A percentile compares a stretch with the other conserved stretches of the same genome.
These are phyloP conservation scores for Aldabrachelys gigantea DNA, from an alignment of 2,113 vertebrate genomes.

Conservation along the genomic window DNA sequence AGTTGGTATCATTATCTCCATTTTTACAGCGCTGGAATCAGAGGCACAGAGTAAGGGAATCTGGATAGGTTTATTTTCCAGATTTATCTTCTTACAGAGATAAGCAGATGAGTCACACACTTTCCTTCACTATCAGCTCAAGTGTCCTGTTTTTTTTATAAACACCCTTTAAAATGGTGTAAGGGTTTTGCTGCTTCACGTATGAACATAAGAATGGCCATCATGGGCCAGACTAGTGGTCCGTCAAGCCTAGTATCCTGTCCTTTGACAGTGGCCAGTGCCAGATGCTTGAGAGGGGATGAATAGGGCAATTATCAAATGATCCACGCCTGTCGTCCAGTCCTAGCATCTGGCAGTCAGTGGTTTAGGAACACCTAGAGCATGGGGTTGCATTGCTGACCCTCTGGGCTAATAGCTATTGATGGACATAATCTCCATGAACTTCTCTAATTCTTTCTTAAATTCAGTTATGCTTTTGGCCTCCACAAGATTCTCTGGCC, in stretches of 20 bases:
- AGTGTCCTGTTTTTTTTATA: background rate
- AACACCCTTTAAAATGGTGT: background rate
- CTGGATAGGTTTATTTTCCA: background rate
- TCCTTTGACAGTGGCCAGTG: background rate
- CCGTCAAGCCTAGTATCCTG: background rate
- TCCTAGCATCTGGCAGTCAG: background rate
- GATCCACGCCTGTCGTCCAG: background rate
- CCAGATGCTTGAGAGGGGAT: background rate
- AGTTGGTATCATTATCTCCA: background rate
- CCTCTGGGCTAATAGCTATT: background rate
- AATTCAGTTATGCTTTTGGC: background rate
- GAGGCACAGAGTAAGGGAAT: background rate
- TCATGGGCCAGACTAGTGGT: background rate
- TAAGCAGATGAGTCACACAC: fast-evolving
- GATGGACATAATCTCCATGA: background rate
- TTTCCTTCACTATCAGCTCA: background rate
- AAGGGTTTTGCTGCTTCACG: background rate
- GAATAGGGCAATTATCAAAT: background rate
- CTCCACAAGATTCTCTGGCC: background rate
- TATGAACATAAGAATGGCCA: background rate
- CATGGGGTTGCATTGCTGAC: background rate
- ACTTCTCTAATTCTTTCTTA: background rate
- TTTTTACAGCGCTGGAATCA: background rate
- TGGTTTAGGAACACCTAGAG: background rate
- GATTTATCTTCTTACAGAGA: background rate